Evolutionary conservation across 1,140 invertebrate species (phyloP), one percentile per base, ranked within the genome.

Genomic region (Pseudomyrmex sp.): DNA sequence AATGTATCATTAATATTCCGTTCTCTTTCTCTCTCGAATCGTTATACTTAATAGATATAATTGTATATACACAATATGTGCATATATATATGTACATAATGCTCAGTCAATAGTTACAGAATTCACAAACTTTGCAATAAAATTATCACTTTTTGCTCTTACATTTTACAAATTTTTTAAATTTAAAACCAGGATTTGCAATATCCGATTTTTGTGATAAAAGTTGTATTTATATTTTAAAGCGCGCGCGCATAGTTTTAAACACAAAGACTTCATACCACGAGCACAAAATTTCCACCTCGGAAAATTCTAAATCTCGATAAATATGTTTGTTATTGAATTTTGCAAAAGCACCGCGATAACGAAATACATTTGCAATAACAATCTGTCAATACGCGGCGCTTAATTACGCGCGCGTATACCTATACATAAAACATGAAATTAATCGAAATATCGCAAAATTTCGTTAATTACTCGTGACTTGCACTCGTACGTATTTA

Each of bases 151-250:
- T 66, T 77, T 50, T 20, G 44, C 44, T 2, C 26, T 52, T 63
- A 20, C 12, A 1, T 5, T 2, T 18, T 44, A 4, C 46, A 50
- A 52, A 66, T 68, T 26, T 13, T 59, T 59, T 2, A 59, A 18
- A 3, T 26, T 35, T 26, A n/a, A 35, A 59, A 69, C 15, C 1
- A 18, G 65, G 20, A 59, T 18, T n/a, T 7, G 2, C 20, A 20
- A 10, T 56, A 35, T 20, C 61, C 1, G 7, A 63, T 50, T 20
- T 23, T 12, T 3, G 9, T 13, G 1, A 46, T 66, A 44, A 44
- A 77, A 56, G 68, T 46, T 58, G 15, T 56, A 77, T 77, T 66
- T 58, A 44, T 56, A 77, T 77, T 66, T 46, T 46, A 23, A 35
- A 23, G 12, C 1, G 15, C 8, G 26, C 18, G n/a, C 1, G 10